Evolutionary conservation across 2,797 vertebrate species (phyloP), one percentile per base, ranked within the genome.

Genomic region (Sparidentex hasta): DNA sequence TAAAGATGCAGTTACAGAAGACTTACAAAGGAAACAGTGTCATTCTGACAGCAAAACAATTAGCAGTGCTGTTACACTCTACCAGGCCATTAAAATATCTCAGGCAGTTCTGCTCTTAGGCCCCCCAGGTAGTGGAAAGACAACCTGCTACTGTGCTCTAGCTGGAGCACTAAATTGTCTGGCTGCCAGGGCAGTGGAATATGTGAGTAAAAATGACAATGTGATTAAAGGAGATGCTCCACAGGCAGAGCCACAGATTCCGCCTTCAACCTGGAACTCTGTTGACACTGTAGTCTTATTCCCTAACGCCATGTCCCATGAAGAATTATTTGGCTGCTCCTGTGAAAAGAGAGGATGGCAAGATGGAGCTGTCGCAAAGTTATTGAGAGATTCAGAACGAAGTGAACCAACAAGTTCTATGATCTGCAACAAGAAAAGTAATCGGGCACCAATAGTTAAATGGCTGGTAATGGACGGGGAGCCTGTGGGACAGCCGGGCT

Each of bases 401-500:
- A 9, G 18, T 66, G 65, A 75, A 17, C 27, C 29, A 21, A 76
- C 68, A 51, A 1, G 18, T 33, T 67, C 70, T 27, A 50, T 48
- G 52, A 54, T 17, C 43, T 59, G 50, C 59, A 76, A 46, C 23
- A 71, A 46, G 20, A 76, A 69, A 68, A 75, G 16, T 23, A 25
- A 2, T 59, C 44, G 13, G 44, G 80, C 5, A 5, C 67, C 61
- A 4, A 69, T 54, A 27, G 74, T 90, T 54, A 96, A 93, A 76
- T 97, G 96, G 96, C 67, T 98, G 29, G 90, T 97, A 54, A 92
- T 97, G 90, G 97, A 98, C 51, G 97, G 96, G 0, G 88, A 95
- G 12, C 89, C 95, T 6, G 51, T 87, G 2, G 90, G 88, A 7
- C 78, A 85, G 8, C 90, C 93, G 2, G 78, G 90, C 21, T 98